Evolutionary conservation across 2,888 invertebrate genomes (phyloP).

Genomic region (Andrena chrysosceles): DNA sequence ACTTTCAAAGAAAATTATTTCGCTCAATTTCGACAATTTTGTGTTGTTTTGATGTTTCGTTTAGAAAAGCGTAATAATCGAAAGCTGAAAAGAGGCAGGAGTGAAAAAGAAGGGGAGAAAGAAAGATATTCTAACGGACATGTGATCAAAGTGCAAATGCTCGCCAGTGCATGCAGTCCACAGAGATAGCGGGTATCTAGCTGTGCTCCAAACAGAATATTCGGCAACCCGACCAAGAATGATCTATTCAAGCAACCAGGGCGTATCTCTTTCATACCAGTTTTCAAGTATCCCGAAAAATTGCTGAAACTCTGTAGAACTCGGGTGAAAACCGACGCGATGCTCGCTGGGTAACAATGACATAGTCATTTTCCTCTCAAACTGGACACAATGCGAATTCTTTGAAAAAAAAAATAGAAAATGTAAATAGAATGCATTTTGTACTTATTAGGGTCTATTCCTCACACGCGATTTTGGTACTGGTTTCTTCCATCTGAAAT

Average conservation of each 20-base stretch:
- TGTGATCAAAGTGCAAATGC: slow-evolving; percentile 54
- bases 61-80: slow-evolving; percentile 16
- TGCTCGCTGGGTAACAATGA: background rate
- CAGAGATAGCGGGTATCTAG: slow-evolving; percentile 22
- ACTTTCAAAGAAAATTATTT: too few species aligned
- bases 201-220: slow-evolving; percentile 34
- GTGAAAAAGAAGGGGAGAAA: background rate
- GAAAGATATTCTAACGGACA: slow-evolving; percentile 36
- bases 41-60: slow-evolving; percentile 37
- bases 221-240: slow-evolving; percentile 34
- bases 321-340: slow-evolving; percentile 4
- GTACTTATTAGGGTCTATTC: too few species aligned
- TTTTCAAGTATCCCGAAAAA: slow-evolving; percentile 37
- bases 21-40: slow-evolving; percentile 2
- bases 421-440: background rate
- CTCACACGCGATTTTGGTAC: too few species aligned
- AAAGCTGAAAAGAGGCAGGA: background rate
- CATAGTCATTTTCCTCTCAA: slow-evolving; percentile 7
- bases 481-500: too few species aligned
- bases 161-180: slow-evolving; percentile 24
- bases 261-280: slow-evolving; percentile 34
- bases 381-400: background rate
- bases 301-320: slow-evolving; percentile 15
- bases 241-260: slow-evolving; percentile 56
- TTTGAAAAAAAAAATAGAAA: background rate